Conservation (phyloP, 2,888 invertebrate genomes). For the Limnephilus marmoratus region DNA sequence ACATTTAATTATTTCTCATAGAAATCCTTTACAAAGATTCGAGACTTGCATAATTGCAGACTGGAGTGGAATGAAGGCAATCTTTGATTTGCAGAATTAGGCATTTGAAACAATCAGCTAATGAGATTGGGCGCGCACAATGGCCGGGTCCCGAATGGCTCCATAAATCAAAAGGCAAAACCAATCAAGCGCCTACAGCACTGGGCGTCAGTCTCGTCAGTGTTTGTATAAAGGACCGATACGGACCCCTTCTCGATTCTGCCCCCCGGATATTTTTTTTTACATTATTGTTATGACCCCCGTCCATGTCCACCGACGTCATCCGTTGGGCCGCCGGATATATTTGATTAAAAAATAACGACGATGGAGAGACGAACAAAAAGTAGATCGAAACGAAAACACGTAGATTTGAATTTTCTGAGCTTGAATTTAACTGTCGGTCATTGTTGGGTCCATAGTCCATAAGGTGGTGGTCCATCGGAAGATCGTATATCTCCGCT, state of each 20-base stretch:
- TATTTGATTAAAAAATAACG: slow-evolving; percentile 80
- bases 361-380: slow-evolving; percentile 73
- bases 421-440: slow-evolving; percentile 71
- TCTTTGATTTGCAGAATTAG: slow-evolving; percentile 38
- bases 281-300: slow-evolving; percentile 66
- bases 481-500: slow-evolving; percentile 35
- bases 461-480: slow-evolving; percentile 28
- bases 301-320: slow-evolving; percentile 56
- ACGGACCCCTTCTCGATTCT: slow-evolving; percentile 77
- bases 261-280: slow-evolving; percentile 64
- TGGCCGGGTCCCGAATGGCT: slow-evolving; percentile 42
- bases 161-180: slow-evolving; percentile 71
- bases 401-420: slow-evolving; percentile 74
- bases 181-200: slow-evolving; percentile 74
- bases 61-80: neutral
- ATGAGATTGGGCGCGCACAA: slow-evolving; percentile 51
- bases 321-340: slow-evolving; percentile 77
- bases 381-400: slow-evolving; percentile 68
- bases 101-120: slow-evolving; percentile 50
- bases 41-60: neutral
- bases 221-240: slow-evolving; percentile 77
- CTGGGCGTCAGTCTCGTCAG: slow-evolving; percentile 73
- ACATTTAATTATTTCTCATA: neutral
- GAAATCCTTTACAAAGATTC: neutral
- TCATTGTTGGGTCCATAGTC: slow-evolving; percentile 74